Evolutionary conservation across 1,140 invertebrate genomes (phyloP).

Genomic region (Polyergus mexicanus): DNA sequence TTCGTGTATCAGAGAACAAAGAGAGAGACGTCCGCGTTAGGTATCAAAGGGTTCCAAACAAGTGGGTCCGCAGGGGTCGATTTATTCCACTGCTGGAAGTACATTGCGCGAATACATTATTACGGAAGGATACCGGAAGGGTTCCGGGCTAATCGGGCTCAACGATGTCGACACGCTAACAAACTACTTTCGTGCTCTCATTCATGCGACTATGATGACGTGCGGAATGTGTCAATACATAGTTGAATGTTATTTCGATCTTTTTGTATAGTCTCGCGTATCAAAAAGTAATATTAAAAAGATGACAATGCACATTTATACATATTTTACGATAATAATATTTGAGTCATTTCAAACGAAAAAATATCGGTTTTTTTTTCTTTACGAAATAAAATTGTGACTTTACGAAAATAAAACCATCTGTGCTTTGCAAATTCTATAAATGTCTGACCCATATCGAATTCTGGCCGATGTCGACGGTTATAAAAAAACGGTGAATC

Average conservation of each 20-base stretch:
- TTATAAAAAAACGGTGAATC: conserved; percentile 45
- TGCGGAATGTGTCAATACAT: conserved; percentile 9
- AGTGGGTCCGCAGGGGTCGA: conserved; percentile 74
- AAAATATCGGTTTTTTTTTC: neutral
- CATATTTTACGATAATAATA: neutral
- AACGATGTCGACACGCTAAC: conserved; percentile 33
- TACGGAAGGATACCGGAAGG: conserved; percentile 57
- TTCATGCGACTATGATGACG: conserved; percentile 15
- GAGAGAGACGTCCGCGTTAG: conserved; percentile 63
- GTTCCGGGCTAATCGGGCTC: conserved; percentile 50
- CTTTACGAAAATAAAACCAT: neutral
- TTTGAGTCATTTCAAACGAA: neutral
- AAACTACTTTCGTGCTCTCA: conserved; percentile 41
- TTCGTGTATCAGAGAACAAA: conserved; percentile 76
- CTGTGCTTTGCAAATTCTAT: neutral
- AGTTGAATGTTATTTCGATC: neutral
- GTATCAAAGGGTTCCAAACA: conserved; percentile 67
- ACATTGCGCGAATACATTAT: conserved; percentile 72
- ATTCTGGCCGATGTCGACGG: neutral
- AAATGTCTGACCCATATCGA: neutral
- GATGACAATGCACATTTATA: neutral
- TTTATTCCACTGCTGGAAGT: conserved; percentile 71
- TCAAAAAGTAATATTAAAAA: neutral
- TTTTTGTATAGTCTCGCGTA: neutral
- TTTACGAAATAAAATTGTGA: neutral